Evolutionary conservation across 1,140 invertebrate species (phyloP), one percentile per base, ranked within the genome.

Genomic region (Probaryconus sp.): DNA sequence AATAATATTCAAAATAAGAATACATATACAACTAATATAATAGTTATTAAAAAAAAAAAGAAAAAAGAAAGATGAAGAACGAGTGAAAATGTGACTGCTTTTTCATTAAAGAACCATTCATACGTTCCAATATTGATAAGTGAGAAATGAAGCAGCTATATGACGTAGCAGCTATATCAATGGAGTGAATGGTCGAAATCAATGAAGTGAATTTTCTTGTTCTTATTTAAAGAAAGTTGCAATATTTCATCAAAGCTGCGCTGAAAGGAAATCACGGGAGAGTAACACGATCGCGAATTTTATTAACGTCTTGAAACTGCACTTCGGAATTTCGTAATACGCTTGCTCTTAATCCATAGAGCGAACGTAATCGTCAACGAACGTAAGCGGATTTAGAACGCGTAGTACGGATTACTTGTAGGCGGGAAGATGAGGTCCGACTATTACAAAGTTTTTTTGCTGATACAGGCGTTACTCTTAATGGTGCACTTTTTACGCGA

Each of bases 301-400:
- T 73, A 61, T 67, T 67, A 67, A 61, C 42, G 31, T 67, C 61
- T 67, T 73, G 31, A 61, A 67, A 45, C 21, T 33, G 55, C 24
- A 55, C 61, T 53, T 67, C 40, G 48, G 31, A 51, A 67, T 61
- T 67, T 60, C 30, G 18, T 56, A 55, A 70, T 70, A 69, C 53
- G 50, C 48, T 73, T 55, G 61, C 24, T 53, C 61, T 60, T 72
- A 72, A 72, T 72, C 69, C 53, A 72, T 20, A 14, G 18, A 65
- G 60, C 69, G 45, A 60, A n/a, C n/a, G n/a, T n/a, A 14, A 65
- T 60, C 55, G 47, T 73, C 35, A 61, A 67, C 48, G 47, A 60
- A 13, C 24, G 40, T 73, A 72, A 71, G 51, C 68, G 68, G 69
- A 71, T 64, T 37, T 71, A 10, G 18, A 53, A 26, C 42, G 24